Conservation (phyloP, 92 coral and sea anemone genomes). For the Porites rus region DNA sequence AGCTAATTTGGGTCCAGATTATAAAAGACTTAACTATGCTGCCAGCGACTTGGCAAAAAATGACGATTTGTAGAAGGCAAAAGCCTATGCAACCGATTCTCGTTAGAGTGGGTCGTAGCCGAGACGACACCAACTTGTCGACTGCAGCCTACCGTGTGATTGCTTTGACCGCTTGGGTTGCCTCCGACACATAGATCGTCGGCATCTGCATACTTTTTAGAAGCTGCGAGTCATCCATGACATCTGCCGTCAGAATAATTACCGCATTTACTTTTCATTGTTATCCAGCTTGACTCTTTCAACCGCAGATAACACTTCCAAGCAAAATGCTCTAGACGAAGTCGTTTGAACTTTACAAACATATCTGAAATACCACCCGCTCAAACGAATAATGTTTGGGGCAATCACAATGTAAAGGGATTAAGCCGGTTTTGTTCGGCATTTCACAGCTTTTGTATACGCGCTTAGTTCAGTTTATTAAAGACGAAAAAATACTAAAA, state of each 20-base stretch:
- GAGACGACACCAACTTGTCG: background rate
- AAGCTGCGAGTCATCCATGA: slow-evolving; percentile 5
- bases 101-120: background rate
- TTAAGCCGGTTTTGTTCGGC: slow-evolving; percentile 34
- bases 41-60: background rate
- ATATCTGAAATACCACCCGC: background rate
- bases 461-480: slow-evolving; percentile 18
- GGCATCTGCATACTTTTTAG: slow-evolving; percentile 42
- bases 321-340: background rate
- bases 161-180: slow-evolving; percentile 17
- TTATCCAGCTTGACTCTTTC: background rate
- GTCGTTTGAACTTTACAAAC: background rate
- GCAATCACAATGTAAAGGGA: slow-evolving; percentile 36
- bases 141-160: slow-evolving; percentile 29
- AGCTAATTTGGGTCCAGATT: background rate
- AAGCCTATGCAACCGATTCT: background rate
- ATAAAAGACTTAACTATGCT: slow-evolving; percentile 7
- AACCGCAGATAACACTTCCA: background rate
- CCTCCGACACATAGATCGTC: slow-evolving; percentile 18
- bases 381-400: slow-evolving; percentile 4
- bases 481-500: background rate
- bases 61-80: background rate
- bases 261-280: slow-evolving; percentile 5
- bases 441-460: slow-evolving; percentile 23
- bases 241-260: slow-evolving; percentile 34